These are phyloP conservation scores for Helogale parvula DNA, from an alignment of 2,113 vertebrate genomes.

Conservation along the genomic window DNA sequence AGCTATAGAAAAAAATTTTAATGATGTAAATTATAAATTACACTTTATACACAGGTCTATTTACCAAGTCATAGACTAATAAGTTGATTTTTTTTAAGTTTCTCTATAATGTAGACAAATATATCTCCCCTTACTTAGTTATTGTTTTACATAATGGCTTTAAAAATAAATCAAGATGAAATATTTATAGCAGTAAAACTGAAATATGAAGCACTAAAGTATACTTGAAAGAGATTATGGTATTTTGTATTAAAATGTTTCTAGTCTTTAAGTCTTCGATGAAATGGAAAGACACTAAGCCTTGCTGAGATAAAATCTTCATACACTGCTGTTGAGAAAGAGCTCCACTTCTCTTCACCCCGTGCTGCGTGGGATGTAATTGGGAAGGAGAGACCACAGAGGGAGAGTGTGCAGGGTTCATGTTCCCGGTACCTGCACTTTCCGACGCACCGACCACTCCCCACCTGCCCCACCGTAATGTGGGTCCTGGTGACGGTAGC, in stretches of 20 bases:
- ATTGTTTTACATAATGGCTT: neutral
- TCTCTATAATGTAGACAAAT: slow-evolving; percentile 28
- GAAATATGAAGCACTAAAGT: slow-evolving; percentile 4
- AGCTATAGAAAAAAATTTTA: neutral
- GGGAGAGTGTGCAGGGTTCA: neutral
- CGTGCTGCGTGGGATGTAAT: neutral
- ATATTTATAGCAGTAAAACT: slow-evolving; percentile 7
- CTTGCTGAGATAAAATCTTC: neutral
- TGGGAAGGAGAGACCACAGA: neutral
- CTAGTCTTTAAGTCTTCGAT: neutral
- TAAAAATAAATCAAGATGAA: neutral
- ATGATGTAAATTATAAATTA: slow-evolving; percentile 40
- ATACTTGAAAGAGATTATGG: neutral
- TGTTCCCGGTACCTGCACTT: neutral
- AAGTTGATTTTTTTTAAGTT: neutral
- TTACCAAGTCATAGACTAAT: slow-evolving; percentile 26
- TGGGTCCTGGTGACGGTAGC: neutral
- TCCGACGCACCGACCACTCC: too few species aligned
- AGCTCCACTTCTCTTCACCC: neutral
- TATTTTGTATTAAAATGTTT: neutral
- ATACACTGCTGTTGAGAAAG: neutral
- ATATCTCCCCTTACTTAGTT: neutral
- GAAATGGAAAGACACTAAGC: neutral
- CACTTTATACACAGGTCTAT: neutral
- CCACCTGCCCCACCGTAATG: fast-evolving